These are phyloP conservation scores for Amia ocellicauda DNA, from an alignment of 2,113 vertebrate genomes.

Conservation along the genomic window DNA sequence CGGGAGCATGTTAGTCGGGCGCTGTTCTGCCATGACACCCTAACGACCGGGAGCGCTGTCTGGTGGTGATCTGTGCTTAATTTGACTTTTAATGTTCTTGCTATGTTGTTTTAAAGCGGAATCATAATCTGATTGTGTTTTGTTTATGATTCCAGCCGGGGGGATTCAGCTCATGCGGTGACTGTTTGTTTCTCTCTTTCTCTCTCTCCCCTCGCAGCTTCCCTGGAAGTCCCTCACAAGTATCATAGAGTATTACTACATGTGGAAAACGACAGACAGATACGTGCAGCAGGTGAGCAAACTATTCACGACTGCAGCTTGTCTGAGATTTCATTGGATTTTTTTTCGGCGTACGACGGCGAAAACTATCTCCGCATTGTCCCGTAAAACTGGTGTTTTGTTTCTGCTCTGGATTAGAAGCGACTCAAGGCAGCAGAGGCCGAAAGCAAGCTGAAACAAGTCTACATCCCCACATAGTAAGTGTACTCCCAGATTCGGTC, in stretches of 20 bases:
- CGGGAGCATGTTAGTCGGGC: too few species aligned
- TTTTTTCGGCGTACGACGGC: too few species aligned
- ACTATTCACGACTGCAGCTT: background rate
- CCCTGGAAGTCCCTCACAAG: slow-evolving; percentile 97
- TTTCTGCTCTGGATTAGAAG: slow-evolving; percentile 74
- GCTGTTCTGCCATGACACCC: too few species aligned
- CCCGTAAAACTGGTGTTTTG: slow-evolving; percentile 19
- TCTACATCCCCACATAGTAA: slow-evolving; percentile 98
- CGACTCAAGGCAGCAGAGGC: slow-evolving; percentile 95
- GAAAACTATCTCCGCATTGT: background rate
- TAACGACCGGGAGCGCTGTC: too few species aligned
- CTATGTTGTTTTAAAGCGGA: too few species aligned
- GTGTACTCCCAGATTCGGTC: slow-evolving; percentile 48
- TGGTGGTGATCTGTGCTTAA: too few species aligned
- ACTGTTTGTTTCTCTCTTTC: slow-evolving; percentile 11
- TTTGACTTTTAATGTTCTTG: too few species aligned
- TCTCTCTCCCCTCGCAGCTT: slow-evolving; percentile 69
- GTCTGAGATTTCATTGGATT: too few species aligned
- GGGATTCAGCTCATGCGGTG: too few species aligned
- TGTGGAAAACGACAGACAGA: slow-evolving; percentile 99
- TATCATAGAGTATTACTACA: slow-evolving; percentile 98
- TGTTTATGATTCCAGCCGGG: too few species aligned
- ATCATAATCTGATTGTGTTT: too few species aligned
- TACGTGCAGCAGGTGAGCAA: slow-evolving; percentile 92
- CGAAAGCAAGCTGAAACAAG: slow-evolving; percentile 97